Percentiles rank a stretch among this genome's conserved stretches.
Conservation (phyloP, 2,797 vertebrate genomes). For the Siniperca undulata region DNA sequence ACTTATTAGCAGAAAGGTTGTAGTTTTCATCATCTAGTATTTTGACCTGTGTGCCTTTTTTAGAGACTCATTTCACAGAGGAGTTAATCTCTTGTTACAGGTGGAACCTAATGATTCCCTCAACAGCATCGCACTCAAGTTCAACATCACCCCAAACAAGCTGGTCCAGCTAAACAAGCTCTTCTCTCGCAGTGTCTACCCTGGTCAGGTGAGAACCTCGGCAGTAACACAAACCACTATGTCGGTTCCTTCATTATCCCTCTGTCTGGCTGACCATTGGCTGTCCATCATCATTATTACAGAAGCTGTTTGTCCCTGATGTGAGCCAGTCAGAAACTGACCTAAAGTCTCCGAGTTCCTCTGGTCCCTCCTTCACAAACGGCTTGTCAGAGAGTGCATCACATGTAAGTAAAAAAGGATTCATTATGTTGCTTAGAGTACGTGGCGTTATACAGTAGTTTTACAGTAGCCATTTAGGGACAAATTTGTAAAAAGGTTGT, state of each 20-base stretch:
- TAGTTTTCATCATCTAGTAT: neutral
- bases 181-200: constrained; percentile 93
- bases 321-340: constrained; percentile 68
- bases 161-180: constrained; percentile 97
- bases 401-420: constrained; percentile 63
- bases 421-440: neutral
- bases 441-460: neutral
- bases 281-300: constrained; percentile 48
- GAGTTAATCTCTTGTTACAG: constrained; percentile 73
- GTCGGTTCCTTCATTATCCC: neutral
- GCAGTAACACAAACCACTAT: neutral
- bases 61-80: neutral
- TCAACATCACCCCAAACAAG: constrained; percentile 97
- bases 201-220: constrained; percentile 91
- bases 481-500: neutral
- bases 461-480: neutral
- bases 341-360: constrained; percentile 65
- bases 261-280: constrained; percentile 7
- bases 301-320: constrained; percentile 88
- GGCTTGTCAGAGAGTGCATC: constrained; percentile 49
- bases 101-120: constrained; percentile 91
- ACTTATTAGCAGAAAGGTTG: too few species aligned
- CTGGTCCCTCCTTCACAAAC: constrained; percentile 51
- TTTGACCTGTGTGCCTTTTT: neutral
- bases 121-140: constrained; percentile 95